Evolutionary conservation across 37 sponge, comb jelly and placozoan genomes (phyloP), one percentile per base, ranked within the genome.

Genomic region (Spongilla lacustris): DNA sequence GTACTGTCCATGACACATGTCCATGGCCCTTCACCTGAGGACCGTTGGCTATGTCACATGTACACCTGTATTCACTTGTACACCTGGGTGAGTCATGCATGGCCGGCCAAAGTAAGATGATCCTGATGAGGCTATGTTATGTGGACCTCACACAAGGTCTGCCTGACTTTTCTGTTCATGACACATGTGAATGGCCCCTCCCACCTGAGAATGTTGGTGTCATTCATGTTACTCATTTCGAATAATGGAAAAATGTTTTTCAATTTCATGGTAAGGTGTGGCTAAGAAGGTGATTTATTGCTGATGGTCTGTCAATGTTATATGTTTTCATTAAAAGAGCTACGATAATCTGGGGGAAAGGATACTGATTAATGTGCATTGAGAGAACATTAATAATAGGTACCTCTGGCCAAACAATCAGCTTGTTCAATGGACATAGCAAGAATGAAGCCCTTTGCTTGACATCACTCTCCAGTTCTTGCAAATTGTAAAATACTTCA

Each of bases 321-420:
- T 58, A 58, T 58, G 58, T 58, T 58, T 58, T 58, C 58, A 58
- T 58, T 58, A 58, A 17, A 58, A 58, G 58, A 58, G 58, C 58
- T 58, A 58, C 58, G 58, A 58, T 58, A 58, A 58, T 58, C 58
- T 58, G 58, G 58, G 58, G 58, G 58, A 58, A 58, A 58, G 58
- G 58, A 58, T 58, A 58, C 58, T 58, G 58, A 58, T 58, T 58
- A 58, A 58, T 58, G 58, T 58, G 58, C 58, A 58, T 58, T 58
- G 19, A 58, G 58, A 58, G 58, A 58, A 58, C 58, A 58, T 58
- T 58, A 58, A 58, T 58, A 58, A 58, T 58, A 58, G 58, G 58
- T 58, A 58, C 58, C 58, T 58, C 58, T 58, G 58, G 58, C 58
- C 58, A 58, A 58, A 58, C 58, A 58, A 58, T 58, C 58, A 58